Percentiles rank a stretch among this genome's conserved stretches.
phyloP scores from a whole-genome alignment of 92 coral and sea anemone genomes.

The Umimayanthus kanabou region DNA sequence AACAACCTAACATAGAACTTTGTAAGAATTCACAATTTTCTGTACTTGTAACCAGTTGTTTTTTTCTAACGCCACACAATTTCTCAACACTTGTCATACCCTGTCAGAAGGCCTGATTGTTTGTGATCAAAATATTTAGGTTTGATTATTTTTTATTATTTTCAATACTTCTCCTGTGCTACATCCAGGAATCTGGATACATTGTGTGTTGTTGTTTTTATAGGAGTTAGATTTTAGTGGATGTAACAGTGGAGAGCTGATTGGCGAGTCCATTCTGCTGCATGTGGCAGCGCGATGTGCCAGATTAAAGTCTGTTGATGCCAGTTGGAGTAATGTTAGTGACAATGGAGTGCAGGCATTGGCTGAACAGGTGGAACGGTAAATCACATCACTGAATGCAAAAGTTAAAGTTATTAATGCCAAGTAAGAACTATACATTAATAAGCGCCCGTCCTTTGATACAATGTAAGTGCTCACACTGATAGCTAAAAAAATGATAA shows the following conservation, averaged over 20 bases:
- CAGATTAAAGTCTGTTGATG: conserved; percentile 84
- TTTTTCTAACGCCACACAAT: too few species aligned
- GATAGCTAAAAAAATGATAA: too few species aligned
- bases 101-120: too few species aligned
- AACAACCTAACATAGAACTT: too few species aligned
- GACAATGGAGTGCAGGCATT: conserved; percentile 94
- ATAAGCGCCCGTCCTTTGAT: too few species aligned
- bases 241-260: conserved; percentile 90
- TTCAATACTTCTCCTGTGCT: background rate
- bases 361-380: conserved; percentile 88
- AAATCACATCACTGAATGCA: background rate
- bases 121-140: too few species aligned
- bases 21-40: too few species aligned
- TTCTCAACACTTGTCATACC: too few species aligned
- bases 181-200: too few species aligned
- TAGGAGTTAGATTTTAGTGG: conserved; percentile 97
- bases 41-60: too few species aligned
- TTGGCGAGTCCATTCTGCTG: conserved; percentile 94
- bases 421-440: background rate
- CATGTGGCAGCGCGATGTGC: conserved; percentile 91
- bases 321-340: conserved; percentile 98
- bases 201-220: background rate
- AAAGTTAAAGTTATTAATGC: background rate
- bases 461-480: too few species aligned
- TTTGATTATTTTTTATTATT: too few species aligned